These are phyloP conservation scores for Charanyca ferruginea DNA, from an alignment of 2,888 invertebrate genomes.

Conservation along the genomic window DNA sequence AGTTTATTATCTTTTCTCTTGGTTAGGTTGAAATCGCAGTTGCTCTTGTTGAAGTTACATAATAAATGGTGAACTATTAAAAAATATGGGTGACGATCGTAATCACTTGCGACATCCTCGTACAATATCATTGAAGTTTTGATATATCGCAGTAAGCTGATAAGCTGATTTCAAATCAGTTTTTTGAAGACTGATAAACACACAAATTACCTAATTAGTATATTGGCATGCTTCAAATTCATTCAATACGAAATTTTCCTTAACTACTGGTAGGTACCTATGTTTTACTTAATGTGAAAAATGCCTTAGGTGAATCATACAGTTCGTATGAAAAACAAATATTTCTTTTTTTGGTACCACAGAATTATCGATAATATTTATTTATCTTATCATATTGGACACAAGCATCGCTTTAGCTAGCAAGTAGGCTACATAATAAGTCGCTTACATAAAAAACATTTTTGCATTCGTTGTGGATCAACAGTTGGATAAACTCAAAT, in stretches of 20 bases:
- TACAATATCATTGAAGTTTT: conserved; percentile 14
- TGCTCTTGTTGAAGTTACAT: background rate
- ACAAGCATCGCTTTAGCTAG: conserved; percentile 36
- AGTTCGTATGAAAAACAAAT: conserved; percentile 33
- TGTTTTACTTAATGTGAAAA: background rate
- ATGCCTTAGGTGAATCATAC: conserved; percentile 36
- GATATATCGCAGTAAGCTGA: conserved; percentile 5
- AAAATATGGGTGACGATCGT: conserved; percentile 7
- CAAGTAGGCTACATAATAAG: conserved; percentile 53
- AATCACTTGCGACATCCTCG: conserved; percentile 5
- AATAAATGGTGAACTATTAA: background rate
- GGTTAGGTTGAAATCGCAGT: too few species aligned
- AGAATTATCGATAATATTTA: conserved; percentile 54
- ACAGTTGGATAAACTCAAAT: conserved; percentile 29
- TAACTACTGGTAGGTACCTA: background rate
- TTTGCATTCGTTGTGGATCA: conserved; percentile 31
- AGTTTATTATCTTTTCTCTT: too few species aligned
- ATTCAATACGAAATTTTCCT: conserved; percentile 20
- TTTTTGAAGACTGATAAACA: conserved; percentile 18
- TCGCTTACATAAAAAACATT: conserved; percentile 52
- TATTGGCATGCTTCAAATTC: background rate
- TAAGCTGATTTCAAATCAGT: conserved; percentile 40
- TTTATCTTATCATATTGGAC: conserved; percentile 61
- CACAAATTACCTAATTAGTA: conserved; percentile 3
- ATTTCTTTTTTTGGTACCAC: conserved; percentile 32